Evolutionary conservation across 2,888 invertebrate genomes (phyloP).

Genomic region (Phaonia tiefii): DNA sequence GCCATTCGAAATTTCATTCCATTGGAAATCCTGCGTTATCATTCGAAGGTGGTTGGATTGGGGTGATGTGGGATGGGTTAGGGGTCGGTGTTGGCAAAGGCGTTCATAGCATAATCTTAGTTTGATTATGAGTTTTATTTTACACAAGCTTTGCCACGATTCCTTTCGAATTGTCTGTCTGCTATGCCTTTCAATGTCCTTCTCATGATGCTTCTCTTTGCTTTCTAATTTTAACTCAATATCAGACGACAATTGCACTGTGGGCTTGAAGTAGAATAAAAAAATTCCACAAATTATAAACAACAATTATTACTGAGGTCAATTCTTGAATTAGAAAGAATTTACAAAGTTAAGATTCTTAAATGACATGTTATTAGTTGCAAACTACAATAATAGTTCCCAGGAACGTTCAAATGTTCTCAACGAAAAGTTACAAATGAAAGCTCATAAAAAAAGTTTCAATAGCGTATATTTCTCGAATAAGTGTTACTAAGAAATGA

Average conservation of each 20-base stretch:
- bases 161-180: slow-evolving; percentile 15
- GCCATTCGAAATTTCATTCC: slow-evolving; percentile 30
- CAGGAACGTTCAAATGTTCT: too few relatives aligned
- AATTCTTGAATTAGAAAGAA: too few relatives aligned
- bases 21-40: slow-evolving; percentile 22
- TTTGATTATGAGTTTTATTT: slow-evolving; percentile 46
- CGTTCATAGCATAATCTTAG: slow-evolving; percentile 38
- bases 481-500: too few relatives aligned
- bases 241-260: slow-evolving; percentile 29
- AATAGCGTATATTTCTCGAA: too few relatives aligned
- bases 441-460: too few relatives aligned
- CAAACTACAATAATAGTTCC: too few relatives aligned
- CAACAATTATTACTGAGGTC: too few relatives aligned
- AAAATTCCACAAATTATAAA: too few relatives aligned
- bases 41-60: slow-evolving; percentile 9
- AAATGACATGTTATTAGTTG: too few relatives aligned
- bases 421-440: too few relatives aligned
- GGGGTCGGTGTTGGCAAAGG: not conserved
- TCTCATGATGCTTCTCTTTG: slow-evolving; percentile 13
- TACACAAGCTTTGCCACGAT: slow-evolving; percentile 38
- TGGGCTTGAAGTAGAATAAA: too few relatives aligned
- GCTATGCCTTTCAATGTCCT: slow-evolving; percentile 46
- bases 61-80: not conserved
- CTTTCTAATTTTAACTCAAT: slow-evolving; percentile 29
- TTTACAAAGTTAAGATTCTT: too few relatives aligned